Base-by-base conservation (phyloP, 2,113 vertebrate genomes). In the Hippocampus comes region DNA sequence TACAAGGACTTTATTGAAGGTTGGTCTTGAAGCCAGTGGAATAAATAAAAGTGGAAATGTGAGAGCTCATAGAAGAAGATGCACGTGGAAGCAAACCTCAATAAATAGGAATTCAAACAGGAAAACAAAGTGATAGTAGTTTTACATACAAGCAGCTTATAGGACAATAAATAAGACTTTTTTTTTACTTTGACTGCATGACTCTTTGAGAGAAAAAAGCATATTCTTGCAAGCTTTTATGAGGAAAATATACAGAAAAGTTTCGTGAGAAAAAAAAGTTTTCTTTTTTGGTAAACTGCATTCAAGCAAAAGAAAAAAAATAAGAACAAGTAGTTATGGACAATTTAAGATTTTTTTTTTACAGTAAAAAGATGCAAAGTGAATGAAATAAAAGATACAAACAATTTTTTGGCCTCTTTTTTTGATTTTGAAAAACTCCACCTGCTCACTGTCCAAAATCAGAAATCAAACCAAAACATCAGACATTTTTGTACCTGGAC, bases 21-120 rank as follows among this genome's bases (percentile, higher is more conserved):
- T 92, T 92, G 59, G 27, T 91, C 92, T 92, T 92, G 92, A 94
- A 93, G 94, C 95, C 89, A 94, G 86, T 94, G 91, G 95, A 98
- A 99, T 99, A 98, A 99, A 99, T 99, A 99, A 96, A 95, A 86
- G 88, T 86, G 71, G 78, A 82, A 78, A 84, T 82, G 85, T 88
- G 92, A 90, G 90, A 88, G 86, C 80, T 70, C 70, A 78, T 70
- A 79, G 86, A 78, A 89, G 83, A 59, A 56, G n/a, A n/a, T 56
- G 88, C 85, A 80, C 71, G 90, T 89, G 89, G 89, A 92, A 89
- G 91, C 87, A 84, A 56, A 71, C 78, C 84, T 85, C 83, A 87
- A 96, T 96, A 96, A 95, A 96, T 95, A 96, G 84, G 88, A 93
- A 94, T 88, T 89, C 91, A 81, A 85, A 81, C 88, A 83, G 91